Evolutionary conservation across 1,140 invertebrate species (phyloP), one percentile per base, ranked within the genome.

Genomic region (Maniola jurtina): DNA sequence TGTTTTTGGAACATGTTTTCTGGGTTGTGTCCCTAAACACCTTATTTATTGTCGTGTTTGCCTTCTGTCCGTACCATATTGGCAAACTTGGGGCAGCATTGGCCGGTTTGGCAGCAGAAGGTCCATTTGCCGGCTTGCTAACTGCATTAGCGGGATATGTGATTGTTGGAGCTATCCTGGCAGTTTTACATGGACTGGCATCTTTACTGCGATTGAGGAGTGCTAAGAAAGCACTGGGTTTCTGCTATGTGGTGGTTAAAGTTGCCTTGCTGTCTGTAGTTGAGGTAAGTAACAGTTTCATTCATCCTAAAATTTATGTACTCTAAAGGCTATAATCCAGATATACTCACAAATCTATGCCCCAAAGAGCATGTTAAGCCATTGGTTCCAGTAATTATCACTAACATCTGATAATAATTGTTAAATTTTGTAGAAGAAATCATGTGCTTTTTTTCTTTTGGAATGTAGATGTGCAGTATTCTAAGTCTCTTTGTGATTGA

Each of bases 11-110:
- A 91, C 98, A 99, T 92, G 98, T 99, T 0, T 99, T 99, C 84
- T 99, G 98, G 98, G 98, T 99, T 8, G 97, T 99, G 7, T 98
- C 98, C 0, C 91, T 99, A 6, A 99, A 99, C 83, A 98, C 98
- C 5, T 91, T 99, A 15, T 99, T 99, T 86, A 99, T 99, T 67
- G 94, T 99, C 64, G 93, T 97, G 77, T 95, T 97, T 93, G 99
- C 98, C 42, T 99, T 98, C 80, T 97, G 95, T 78, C 98, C 98
- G 0, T 99, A 99, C 80, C 97, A 98, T 77, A 97, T 99, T 89
- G 98, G 99, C 2, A 94, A 96, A 71, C 94, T 96, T 68, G 94
- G 96, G 14, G 93, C 99, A 50, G 93, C 93, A 13, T 92, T 94
- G 34, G 92, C 98, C 68, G 95, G 96, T 56, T 86, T 98, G 62